These are phyloP conservation scores for Apantesis nais DNA, from an alignment of 2,888 invertebrate species.

Conservation along the genomic window DNA sequence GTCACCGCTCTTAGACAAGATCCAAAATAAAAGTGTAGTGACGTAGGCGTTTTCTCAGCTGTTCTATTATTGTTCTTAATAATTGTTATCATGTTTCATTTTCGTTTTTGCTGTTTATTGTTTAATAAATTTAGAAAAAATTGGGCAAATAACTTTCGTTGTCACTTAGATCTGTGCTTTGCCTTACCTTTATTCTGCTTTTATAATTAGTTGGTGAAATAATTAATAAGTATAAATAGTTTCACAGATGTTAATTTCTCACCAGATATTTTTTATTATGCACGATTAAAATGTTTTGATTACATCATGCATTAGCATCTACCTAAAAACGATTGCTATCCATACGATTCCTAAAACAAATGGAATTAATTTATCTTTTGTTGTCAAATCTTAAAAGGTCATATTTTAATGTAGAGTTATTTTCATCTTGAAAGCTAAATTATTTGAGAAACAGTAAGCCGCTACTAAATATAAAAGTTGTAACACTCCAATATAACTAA, in stretches of 20 bases:
- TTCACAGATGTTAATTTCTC: background rate
- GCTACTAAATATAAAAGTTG: too few relatives aligned
- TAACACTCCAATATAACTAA: background rate
- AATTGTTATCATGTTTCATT: slow-evolving; percentile 8
- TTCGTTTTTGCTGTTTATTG: background rate
- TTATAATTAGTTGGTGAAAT: background rate
- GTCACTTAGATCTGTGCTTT: background rate
- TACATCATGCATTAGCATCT: background rate
- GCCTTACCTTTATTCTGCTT: background rate
- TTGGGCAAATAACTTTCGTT: background rate
- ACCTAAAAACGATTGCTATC: background rate
- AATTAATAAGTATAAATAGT: background rate
- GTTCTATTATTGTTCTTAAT: background rate
- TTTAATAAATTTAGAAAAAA: background rate
- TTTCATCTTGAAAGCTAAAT: background rate
- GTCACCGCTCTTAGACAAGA: background rate
- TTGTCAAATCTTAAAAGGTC: background rate
- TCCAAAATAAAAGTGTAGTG: background rate
- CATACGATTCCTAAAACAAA: background rate
- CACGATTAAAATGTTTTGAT: background rate
- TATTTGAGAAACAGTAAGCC: background rate
- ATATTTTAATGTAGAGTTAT: background rate
- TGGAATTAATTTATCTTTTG: background rate
- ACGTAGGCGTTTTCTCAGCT: background rate
- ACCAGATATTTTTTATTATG: background rate